phyloP scores from a whole-genome alignment of 2,113 vertebrate genomes.

The Ceyx cyanopectus region DNA sequence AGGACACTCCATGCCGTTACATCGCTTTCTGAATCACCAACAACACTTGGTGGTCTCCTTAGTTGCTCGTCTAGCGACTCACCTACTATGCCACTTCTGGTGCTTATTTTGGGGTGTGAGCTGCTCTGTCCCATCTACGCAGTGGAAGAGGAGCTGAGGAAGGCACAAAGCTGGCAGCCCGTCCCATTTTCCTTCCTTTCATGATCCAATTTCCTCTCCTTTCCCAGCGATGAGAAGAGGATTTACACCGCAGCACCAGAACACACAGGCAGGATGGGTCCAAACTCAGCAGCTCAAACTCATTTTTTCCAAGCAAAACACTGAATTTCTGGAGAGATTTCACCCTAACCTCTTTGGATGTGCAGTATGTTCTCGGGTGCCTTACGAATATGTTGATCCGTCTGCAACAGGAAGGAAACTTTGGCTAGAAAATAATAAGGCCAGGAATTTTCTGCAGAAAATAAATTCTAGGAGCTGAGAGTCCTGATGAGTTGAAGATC shows the following conservation, averaged over 20 bases:
- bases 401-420: not conserved
- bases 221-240: not conserved
- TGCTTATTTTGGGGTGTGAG: not conserved
- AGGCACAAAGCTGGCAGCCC: fast-evolving
- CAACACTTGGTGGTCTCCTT: not conserved
- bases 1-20: fast-evolving
- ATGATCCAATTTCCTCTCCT: not conserved
- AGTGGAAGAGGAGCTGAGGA: not conserved
- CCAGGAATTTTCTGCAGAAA: not conserved
- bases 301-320: not conserved
- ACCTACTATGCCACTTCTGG: not conserved
- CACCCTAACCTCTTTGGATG: not conserved
- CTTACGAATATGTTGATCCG: slow-evolving; percentile 43
- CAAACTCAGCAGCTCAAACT: not conserved
- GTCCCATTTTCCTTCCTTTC: not conserved
- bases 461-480: not conserved
- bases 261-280: fast-evolving
- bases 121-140: not conserved
- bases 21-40: not conserved
- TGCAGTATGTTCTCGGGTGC: slow-evolving; percentile 22
- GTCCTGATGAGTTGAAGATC: not conserved
- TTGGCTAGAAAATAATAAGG: not conserved
- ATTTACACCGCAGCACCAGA: fast-evolving
- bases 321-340: slow-evolving; percentile 2
- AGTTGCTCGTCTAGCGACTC: not conserved